Evolutionary conservation across 35 echinoderm and acorn worm species (phyloP), one percentile per base, ranked within the genome.

Genomic region (Chiridota heheva): DNA sequence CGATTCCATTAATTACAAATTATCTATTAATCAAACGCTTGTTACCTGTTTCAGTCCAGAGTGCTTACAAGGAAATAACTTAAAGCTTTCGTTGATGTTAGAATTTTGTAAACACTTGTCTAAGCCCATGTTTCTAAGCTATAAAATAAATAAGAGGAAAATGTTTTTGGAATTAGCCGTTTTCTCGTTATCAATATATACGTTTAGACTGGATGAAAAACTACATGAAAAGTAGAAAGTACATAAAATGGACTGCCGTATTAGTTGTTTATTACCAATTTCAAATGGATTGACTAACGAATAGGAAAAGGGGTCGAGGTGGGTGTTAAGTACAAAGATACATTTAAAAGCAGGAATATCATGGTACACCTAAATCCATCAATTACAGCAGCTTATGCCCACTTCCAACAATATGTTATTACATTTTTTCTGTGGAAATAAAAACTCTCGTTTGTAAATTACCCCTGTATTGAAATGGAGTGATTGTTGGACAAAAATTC

Each of bases 41-140:
- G 22, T 13, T 13, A 12, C 48, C 12, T 12, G 22, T 12, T 53
- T 12, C 48, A 53, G 48, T 53, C 48, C 22, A 13, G 22, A 12
- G 12, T 53, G 12, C 10, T 53, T 53, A 53, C 22, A 13, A 53
- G 12, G 12, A 12, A 22, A 53, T 48, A 92, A 63, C 57, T 92
- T 92, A 24, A 86, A 73, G 42, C 87, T 86, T 70, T 92, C 90
- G 44, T 92, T 91, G 2, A 82, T 41, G 0, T 84, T 84, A 82
- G 87, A 86, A 57, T 86, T 92, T 46, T 92, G 83, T 39, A 92
- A 66, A 78, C 90, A 92, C 69, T 92, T 86, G 2, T 62, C 72
- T 42, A 84, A 82, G 62, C 87, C 90, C 56, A 86, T 67, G 60
- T 92, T 86, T 65, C 83, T 64, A 58, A 92, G 63, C 90, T 92